A percentile compares a stretch with the other conserved stretches of the same genome.
Evolutionary conservation across 1,140 invertebrate genomes (phyloP).

Genomic region (Adelges cooleyi): DNA sequence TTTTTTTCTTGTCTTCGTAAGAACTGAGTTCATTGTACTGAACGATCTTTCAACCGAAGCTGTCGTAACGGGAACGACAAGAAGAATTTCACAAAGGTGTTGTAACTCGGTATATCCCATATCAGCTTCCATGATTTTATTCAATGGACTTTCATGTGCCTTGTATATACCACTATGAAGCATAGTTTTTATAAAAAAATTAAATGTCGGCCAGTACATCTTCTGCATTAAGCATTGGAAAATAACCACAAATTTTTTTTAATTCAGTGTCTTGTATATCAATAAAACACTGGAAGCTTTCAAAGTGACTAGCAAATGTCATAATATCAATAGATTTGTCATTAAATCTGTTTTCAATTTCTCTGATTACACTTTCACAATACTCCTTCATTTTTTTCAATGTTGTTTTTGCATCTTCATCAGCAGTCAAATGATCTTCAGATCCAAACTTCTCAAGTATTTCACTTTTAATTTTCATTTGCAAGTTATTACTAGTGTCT

Average conservation of each 20-base stretch:
- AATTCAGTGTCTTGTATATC: constrained; percentile 2
- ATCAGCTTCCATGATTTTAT: too few relatives aligned
- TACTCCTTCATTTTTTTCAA: background rate
- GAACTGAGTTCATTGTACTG: background rate
- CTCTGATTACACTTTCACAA: background rate
- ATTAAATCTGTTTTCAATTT: background rate
- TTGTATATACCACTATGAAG: too few relatives aligned
- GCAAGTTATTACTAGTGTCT: background rate
- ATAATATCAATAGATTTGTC: constrained; percentile 1
- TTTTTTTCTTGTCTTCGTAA: constrained; percentile 1
- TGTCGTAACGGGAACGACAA: too few relatives aligned
- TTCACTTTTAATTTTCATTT: background rate
- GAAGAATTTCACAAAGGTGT: too few relatives aligned
- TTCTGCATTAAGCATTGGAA: too few relatives aligned
- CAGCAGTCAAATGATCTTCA: background rate
- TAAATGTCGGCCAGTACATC: background rate
- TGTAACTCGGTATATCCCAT: too few relatives aligned
- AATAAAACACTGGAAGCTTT: constrained; percentile 6
- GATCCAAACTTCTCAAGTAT: background rate
- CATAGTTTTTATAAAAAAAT: too few relatives aligned
- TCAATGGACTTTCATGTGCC: too few relatives aligned
- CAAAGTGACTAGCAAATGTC: constrained; percentile 8
- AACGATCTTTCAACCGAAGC: constrained; percentile 4
- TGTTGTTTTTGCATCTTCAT: too few relatives aligned
- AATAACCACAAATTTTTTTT: background rate